These are phyloP conservation scores for Brenthis ino DNA, from an alignment of 2,888 invertebrate species.

Conservation along the genomic window DNA sequence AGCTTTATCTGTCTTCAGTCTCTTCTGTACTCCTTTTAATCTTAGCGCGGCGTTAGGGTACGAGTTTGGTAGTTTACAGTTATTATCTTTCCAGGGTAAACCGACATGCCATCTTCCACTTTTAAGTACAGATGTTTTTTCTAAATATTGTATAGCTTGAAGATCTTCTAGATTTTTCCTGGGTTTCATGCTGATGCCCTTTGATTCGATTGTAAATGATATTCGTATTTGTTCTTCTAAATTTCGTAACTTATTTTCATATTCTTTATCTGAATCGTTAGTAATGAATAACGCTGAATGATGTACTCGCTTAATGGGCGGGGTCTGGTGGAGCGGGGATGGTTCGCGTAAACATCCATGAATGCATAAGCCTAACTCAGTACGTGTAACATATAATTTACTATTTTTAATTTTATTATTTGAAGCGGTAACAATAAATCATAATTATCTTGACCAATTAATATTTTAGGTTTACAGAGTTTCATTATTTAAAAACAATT, in stretches of 20 bases:
- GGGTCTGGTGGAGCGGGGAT: not conserved
- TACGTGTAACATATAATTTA: slow-evolving; percentile 16
- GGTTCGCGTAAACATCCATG: slow-evolving; percentile 14
- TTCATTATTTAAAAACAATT: slow-evolving; percentile 12
- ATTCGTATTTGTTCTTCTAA: not conserved
- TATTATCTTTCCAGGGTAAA: slow-evolving; percentile 40
- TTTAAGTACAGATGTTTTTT: slow-evolving; percentile 31
- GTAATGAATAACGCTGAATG: not conserved
- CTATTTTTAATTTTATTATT: slow-evolving; percentile 13
- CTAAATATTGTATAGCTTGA: slow-evolving; percentile 33
- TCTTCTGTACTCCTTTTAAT: slow-evolving; percentile 38
- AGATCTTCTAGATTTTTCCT: slow-evolving; percentile 22
- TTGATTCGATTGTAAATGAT: not conserved
- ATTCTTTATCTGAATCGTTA: not conserved
- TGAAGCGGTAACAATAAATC: slow-evolving; percentile 42
- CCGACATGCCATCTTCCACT: slow-evolving; percentile 42
- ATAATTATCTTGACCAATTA: slow-evolving; percentile 48
- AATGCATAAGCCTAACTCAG: slow-evolving; percentile 15
- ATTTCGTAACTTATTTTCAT: not conserved
- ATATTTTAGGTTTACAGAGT: slow-evolving; percentile 40
- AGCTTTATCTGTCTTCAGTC: slow-evolving; percentile 31
- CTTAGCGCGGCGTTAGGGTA: slow-evolving; percentile 36
- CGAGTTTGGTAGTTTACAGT: slow-evolving; percentile 37
- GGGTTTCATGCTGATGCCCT: not conserved
- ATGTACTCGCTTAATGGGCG: not conserved